phyloP scores from a whole-genome alignment of 2,113 vertebrate genomes.

The Cynopterus brachyotis region DNA sequence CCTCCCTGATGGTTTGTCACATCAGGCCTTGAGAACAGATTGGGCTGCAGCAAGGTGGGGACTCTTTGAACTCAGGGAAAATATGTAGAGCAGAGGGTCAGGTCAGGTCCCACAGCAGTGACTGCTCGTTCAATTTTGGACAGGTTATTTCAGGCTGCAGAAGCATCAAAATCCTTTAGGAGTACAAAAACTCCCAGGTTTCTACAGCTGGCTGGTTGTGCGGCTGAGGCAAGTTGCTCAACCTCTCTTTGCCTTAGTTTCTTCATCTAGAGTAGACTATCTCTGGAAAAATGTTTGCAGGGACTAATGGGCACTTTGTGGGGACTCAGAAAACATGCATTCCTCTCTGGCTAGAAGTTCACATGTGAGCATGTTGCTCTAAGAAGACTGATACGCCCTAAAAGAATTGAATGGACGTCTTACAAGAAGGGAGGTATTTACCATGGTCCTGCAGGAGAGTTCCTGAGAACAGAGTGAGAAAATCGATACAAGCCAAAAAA shows the following conservation, averaged over 20 bases:
- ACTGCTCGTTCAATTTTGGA: background rate
- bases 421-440: background rate
- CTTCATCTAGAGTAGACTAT: background rate
- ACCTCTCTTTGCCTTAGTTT: background rate
- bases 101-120: background rate
- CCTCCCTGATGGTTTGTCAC: background rate
- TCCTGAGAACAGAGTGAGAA: background rate
- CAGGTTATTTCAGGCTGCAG: background rate
- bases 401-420: background rate
- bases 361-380: background rate
- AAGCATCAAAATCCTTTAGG: background rate
- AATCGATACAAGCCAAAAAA: too few species aligned
- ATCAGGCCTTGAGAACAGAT: background rate
- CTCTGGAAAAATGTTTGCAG: background rate
- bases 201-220: background rate
- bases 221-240: background rate
- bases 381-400: background rate
- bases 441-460: background rate
- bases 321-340: background rate
- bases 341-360: background rate
- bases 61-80: background rate
- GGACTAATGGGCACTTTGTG: too few species aligned
- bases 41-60: background rate
- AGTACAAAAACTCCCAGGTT: background rate
- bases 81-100: background rate